Evolutionary conservation across 2,797 vertebrate genomes (phyloP).

Genomic region (Phalanger gymnotis): DNA sequence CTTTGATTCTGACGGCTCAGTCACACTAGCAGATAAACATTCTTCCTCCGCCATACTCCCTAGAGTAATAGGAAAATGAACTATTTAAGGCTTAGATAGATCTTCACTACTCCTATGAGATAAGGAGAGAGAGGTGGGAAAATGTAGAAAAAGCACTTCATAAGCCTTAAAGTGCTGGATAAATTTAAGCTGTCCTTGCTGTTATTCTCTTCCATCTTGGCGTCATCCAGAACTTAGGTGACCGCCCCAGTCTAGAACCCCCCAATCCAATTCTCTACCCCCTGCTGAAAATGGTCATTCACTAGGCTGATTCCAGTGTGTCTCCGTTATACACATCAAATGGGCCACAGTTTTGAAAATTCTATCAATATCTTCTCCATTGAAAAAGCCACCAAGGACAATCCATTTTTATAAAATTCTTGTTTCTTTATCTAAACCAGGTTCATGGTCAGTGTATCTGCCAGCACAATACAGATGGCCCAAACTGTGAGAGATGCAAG

Average conservation of each 20-base stretch:
- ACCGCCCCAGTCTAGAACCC: neutral
- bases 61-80: neutral
- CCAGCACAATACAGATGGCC: conserved; percentile 91
- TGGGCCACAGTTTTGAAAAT: neutral
- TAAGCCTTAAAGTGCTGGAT: neutral
- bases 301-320: neutral
- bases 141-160: neutral
- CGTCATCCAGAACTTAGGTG: neutral
- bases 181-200: neutral
- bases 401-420: neutral
- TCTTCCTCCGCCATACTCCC: neutral
- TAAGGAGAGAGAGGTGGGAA: neutral
- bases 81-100: neutral
- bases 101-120: neutral
- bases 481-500: conserved; percentile 91
- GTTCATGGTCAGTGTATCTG: conserved; percentile 91
- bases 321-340: neutral
- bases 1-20: neutral
- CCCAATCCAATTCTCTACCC: neutral
- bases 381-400: neutral
- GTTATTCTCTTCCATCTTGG: neutral
- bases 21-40: neutral
- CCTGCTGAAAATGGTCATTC: neutral
- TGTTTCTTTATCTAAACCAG: conserved; percentile 75
- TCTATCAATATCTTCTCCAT: neutral